Evolutionary conservation across 2,888 invertebrate genomes (phyloP).

Genomic region (Rhynchonema sp.): DNA sequence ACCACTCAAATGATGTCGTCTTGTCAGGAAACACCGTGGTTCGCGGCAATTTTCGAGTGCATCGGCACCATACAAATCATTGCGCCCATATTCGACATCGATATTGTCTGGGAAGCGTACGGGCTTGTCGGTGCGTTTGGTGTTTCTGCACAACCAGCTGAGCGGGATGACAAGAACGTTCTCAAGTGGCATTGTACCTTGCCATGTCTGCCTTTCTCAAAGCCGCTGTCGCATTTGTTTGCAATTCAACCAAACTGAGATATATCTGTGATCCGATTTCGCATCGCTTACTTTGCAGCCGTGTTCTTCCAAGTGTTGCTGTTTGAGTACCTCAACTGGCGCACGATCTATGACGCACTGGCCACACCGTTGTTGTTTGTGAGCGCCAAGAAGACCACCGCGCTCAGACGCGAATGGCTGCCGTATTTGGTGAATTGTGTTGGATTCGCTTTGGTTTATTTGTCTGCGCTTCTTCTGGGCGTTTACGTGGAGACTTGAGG

Average conservation of each 20-base stretch:
- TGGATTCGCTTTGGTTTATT: too few relatives aligned
- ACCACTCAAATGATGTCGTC: neutral
- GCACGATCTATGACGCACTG: neutral
- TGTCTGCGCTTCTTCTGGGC: too few relatives aligned
- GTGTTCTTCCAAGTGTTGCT: slow-evolving; percentile 3
- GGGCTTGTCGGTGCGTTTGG: neutral
- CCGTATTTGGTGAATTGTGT: neutral
- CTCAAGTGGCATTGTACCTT: too few relatives aligned
- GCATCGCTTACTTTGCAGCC: neutral
- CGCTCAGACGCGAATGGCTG: neutral
- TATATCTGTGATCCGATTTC: neutral
- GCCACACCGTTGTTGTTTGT: neutral
- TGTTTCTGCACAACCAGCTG: too few relatives aligned
- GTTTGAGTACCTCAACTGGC: neutral
- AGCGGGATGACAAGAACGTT: too few relatives aligned
- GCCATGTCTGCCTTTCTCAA: too few relatives aligned
- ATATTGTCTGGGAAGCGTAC: neutral
- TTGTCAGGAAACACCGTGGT: neutral
- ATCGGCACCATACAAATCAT: neutral
- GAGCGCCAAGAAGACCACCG: neutral
- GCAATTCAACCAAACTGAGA: too few relatives aligned
- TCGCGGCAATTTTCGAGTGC: neutral
- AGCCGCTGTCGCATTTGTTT: too few relatives aligned
- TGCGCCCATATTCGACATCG: slow-evolving; percentile 6
- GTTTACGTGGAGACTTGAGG: too few relatives aligned